Base-by-base conservation (phyloP, 2,113 vertebrate species). In the Chloebia gouldiae region DNA sequence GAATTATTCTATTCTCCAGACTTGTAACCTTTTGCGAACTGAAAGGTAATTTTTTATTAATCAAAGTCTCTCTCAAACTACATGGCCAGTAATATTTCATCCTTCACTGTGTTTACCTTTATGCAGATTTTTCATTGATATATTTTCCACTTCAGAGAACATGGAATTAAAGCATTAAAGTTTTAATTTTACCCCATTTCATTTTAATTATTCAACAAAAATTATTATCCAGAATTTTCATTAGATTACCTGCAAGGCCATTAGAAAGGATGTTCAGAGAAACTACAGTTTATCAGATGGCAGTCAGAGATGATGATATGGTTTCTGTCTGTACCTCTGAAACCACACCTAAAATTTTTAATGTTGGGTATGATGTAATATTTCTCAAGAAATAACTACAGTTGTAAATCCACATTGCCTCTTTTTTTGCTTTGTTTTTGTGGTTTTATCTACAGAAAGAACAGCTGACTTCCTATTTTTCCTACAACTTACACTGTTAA, bases 331-430 rank as follows among this genome's bases (percentile, higher is more conserved):
- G 14, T 33, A 61, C 3, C 8, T 75, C 30, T 79, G 69, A 91
- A 88, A 79, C n/a, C 10, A 14, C 7, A 39, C 3, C 3, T 70
- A 16, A 27, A 3, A 15, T 77, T 81, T 83, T 64, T 16, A 83
- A 44, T 0, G 1, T 28, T 28, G 37, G 35, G 13, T 2, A 22
- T 4, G 1, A 13, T 51, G 20, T 8, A 39, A 11, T 77, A 77
- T 82, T 88, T 54, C 45, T 76, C 42, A 56, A 65, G 85, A 88
- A 77, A 57, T 39, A 27, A 18, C 19, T 53, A 8, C 10, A 31
- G 12, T 14, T 70, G 27, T 61, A 70, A 81, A 61, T 54, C 7
- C 27, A 33, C 21, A 63, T 7, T 54, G 9, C 2, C 16, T 70
- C 30, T 44, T 10, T 24, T 72, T 54, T 33, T 37, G 1, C 11